Base-by-base conservation (phyloP, 64 coral and sea anemone species). In the Dendronephthya gigantea region DNA sequence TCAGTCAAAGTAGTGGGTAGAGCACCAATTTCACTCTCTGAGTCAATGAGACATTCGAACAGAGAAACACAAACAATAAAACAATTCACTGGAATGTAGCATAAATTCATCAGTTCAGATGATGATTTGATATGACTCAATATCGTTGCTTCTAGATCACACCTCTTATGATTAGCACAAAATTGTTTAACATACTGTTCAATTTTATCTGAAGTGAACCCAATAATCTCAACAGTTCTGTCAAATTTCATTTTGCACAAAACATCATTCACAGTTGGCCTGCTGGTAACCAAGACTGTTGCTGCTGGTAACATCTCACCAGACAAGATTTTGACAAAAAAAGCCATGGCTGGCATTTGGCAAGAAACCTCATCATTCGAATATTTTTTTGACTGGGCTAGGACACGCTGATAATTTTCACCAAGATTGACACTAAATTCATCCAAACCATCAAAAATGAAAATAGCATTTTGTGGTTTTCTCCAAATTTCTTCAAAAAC, bases 71-170 rank as follows among this genome's bases (percentile, higher is more conserved):
- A 79, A 10, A 79, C 72, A 15, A 79, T 79, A 29, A 79, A 79
- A 79, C 72, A 79, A 39, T 39, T 79, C 32, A 39, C 72, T 45
- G 72, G 72, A 34, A 79, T 34, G 72, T 79, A 79, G 29, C 72
- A 79, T 79, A 79, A 79, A 33, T 39, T 79, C 72, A 33, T 79
- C 72, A 8, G 72, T 39, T 79, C 72, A 1, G 72, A 34, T 9
- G 51, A 58, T 58, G 51, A 58, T 0, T 9, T 0, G 23, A 58
- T 58, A 58, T 58, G 51, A 58, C 15, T 58, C 51, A 9, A 58
- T 15, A 58, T 62, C 25, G 19, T 27, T 62, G 19, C 17, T n/a
- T n/a, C 25, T 22, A 62, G 55, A 22, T 62, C 0, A 62, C 19
- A 1, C 25, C 17, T 62, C 1, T 16, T 2, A 27, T 62, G 19